A percentile compares a stretch with the other conserved stretches of the same genome.
These are phyloP conservation scores for Nannoperca australis DNA, from an alignment of 2,797 vertebrate species.

Conservation along the genomic window DNA sequence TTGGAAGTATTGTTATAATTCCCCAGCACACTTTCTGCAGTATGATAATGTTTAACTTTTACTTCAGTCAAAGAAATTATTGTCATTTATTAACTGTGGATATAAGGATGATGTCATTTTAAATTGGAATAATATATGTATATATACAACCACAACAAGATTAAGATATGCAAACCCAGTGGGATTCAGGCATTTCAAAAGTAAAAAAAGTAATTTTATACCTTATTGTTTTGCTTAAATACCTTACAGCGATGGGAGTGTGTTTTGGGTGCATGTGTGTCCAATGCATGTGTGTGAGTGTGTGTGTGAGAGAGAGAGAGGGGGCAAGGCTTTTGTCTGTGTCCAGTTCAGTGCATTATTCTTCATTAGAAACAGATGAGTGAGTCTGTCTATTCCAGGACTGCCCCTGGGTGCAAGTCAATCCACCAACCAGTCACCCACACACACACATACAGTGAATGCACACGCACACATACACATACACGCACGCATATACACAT, in stretches of 20 bases:
- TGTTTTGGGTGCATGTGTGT: constrained; percentile 20
- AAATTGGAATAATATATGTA: not conserved
- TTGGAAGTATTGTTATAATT: constrained; percentile 6
- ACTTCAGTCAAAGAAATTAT: not conserved
- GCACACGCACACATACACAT: constrained; percentile 16
- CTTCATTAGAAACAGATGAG: constrained; percentile 84
- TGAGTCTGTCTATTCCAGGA: constrained; percentile 78
- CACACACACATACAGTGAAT: constrained; percentile 21
- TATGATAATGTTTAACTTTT: constrained; percentile 7
- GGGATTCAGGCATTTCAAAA: not conserved
- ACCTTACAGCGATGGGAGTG: not conserved
- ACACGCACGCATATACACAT: constrained; percentile 19
- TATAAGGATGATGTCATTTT: not conserved
- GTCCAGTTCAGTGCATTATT: constrained; percentile 77
- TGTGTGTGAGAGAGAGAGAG: not conserved
- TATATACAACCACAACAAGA: too few species aligned
- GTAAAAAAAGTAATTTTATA: not conserved
- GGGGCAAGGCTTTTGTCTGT: constrained; percentile 64
- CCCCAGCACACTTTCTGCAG: not conserved
- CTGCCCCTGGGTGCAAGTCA: constrained; percentile 77
- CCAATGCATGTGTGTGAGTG: constrained; percentile 16
- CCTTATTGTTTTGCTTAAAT: too few species aligned
- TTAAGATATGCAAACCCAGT: not conserved
- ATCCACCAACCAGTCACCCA: constrained; percentile 62
- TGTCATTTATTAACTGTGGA: not conserved